Percentiles rank a stretch among this genome's conserved stretches.
Evolutionary conservation across 1,140 invertebrate species (phyloP).

Genomic region (Mercenaria mercenaria): DNA sequence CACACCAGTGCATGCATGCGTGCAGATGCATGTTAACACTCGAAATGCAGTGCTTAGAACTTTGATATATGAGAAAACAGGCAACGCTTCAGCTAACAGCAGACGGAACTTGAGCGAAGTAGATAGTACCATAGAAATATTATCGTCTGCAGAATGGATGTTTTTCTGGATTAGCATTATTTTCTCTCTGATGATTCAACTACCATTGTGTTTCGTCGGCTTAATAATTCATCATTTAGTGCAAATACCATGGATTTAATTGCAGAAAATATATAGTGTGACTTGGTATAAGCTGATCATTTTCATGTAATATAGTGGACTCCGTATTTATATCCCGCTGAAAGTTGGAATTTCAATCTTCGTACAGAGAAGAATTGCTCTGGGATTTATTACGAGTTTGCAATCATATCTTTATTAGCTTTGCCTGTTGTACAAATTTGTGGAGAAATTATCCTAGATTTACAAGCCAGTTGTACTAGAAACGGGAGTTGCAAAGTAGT

Average conservation of each 20-base stretch:
- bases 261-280: too few species aligned
- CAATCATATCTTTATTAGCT: neutral
- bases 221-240: too few species aligned
- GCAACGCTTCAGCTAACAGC: neutral
- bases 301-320: too few species aligned
- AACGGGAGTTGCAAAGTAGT: neutral
- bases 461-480: neutral
- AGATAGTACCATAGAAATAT: neutral
- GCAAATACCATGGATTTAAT: too few species aligned
- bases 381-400: slow-evolving; percentile 8
- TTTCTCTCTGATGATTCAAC: too few species aligned
- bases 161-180: too few species aligned
- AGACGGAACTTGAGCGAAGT: neutral
- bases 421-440: neutral
- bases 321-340: too few species aligned
- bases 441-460: neutral
- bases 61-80: neutral
- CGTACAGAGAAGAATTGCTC: neutral
- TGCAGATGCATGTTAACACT: slow-evolving; percentile 20
- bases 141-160: neutral
- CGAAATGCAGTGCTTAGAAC: slow-evolving; percentile 2
- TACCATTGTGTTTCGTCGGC: too few species aligned
- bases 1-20: neutral
- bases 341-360: neutral
- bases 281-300: too few species aligned